Evolutionary conservation across 2,888 invertebrate genomes (phyloP).

Genomic region (Lobophora halterata): DNA sequence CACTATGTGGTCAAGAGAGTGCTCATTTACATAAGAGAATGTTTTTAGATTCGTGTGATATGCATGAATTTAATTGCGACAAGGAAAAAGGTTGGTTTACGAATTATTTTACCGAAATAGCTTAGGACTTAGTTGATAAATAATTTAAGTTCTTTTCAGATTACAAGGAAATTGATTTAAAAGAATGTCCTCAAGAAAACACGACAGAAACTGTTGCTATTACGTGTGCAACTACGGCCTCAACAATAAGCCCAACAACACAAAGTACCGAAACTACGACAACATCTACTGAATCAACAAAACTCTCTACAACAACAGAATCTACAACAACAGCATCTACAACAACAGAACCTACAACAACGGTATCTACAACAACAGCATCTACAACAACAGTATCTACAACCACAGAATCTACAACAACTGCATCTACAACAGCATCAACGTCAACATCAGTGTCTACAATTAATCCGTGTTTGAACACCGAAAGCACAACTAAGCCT

Average conservation of each 20-base stretch:
- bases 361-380: constrained; percentile 1
- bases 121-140: constrained; percentile 13
- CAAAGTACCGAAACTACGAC: constrained; percentile 6
- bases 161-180: constrained; percentile 13
- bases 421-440: neutral
- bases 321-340: neutral
- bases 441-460: too few species aligned
- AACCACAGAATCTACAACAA: constrained; percentile 1
- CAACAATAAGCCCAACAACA: constrained; percentile 4
- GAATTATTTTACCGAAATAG: constrained; percentile 26
- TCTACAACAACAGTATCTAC: constrained; percentile 1
- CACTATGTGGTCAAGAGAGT: constrained; percentile 46
- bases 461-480: neutral
- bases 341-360: constrained; percentile 4
- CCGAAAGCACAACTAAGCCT: neutral
- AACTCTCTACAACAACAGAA: constrained; percentile 8
- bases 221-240: neutral
- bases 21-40: constrained; percentile 26
- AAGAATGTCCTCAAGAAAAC: constrained; percentile 11
- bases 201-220: constrained; percentile 3
- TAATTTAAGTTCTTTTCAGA: constrained; percentile 14
- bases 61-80: constrained; percentile 60
- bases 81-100: constrained; percentile 45
- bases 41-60: constrained; percentile 59
- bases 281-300: constrained; percentile 18